These are phyloP conservation scores for Scalopus aquaticus DNA, from an alignment of 2,113 vertebrate genomes.

Conservation along the genomic window DNA sequence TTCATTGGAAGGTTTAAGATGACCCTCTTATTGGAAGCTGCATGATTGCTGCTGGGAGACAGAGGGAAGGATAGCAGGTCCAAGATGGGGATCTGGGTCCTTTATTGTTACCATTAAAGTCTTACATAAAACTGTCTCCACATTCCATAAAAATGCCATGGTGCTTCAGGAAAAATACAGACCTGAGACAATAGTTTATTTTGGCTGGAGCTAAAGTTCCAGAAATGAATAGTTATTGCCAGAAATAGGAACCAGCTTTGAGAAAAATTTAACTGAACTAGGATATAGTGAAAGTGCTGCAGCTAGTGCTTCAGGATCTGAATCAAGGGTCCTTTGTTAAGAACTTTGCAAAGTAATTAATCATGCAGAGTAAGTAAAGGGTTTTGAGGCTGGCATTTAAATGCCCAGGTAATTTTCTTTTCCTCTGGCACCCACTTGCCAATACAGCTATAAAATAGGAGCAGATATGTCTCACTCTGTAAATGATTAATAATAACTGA, in stretches of 20 bases:
- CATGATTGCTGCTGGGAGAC: neutral
- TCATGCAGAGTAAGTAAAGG: slow-evolving; percentile 67
- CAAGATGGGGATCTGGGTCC: slow-evolving; percentile 57
- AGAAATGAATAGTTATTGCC: slow-evolving; percentile 71
- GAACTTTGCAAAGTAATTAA: slow-evolving; percentile 54
- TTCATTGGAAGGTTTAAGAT: slow-evolving; percentile 19
- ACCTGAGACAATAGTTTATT: slow-evolving; percentile 77
- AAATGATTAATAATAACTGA: slow-evolving; percentile 62
- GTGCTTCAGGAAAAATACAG: slow-evolving; percentile 78
- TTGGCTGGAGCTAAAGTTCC: slow-evolving; percentile 74
- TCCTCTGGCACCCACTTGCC: slow-evolving; percentile 70
- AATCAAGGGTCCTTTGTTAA: slow-evolving; percentile 74
- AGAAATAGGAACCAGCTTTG: slow-evolving; percentile 76
- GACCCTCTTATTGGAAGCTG: slow-evolving; percentile 9
- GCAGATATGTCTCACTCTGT: slow-evolving; percentile 56
- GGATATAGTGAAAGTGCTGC: slow-evolving; percentile 44
- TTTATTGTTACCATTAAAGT: slow-evolving; percentile 74
- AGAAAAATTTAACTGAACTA: slow-evolving; percentile 57
- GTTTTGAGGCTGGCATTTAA: slow-evolving; percentile 51
- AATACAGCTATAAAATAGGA: slow-evolving; percentile 60
- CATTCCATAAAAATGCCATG: slow-evolving; percentile 80
- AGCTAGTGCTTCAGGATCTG: neutral
- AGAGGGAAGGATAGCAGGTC: slow-evolving; percentile 33
- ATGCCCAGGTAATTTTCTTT: slow-evolving; percentile 72
- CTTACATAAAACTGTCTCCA: slow-evolving; percentile 81